A percentile compares a stretch with the other conserved stretches of the same genome.
Conservation (phyloP, 92 coral and sea anemone genomes). For the Pocillopora grandis region DNA sequence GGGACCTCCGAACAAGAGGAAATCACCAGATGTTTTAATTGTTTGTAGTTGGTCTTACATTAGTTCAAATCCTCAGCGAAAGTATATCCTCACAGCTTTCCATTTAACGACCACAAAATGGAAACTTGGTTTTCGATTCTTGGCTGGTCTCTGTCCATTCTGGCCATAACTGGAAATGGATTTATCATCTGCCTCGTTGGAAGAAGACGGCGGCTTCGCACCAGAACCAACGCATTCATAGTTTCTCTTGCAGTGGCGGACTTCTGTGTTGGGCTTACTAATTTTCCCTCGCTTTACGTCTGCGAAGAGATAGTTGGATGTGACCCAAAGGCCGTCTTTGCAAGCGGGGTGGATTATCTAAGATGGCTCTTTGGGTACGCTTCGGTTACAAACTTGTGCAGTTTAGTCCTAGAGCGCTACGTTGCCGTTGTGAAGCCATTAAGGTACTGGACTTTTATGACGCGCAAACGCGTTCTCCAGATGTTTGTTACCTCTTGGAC, state of each 20-base stretch:
- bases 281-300: too few relatives aligned
- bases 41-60: too few relatives aligned
- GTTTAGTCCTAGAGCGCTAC: slow-evolving; percentile 5
- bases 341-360: too few relatives aligned
- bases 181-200: slow-evolving; percentile 6
- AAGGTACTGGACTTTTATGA: background rate
- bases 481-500: background rate
- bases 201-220: slow-evolving; percentile 5
- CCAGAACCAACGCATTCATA: background rate
- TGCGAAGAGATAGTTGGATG: too few relatives aligned
- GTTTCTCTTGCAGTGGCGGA: too few relatives aligned
- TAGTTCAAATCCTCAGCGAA: too few relatives aligned
- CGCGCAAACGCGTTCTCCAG: background rate
- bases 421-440: slow-evolving; percentile 16
- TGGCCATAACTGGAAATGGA: slow-evolving; percentile 17
- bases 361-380: background rate
- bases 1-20: too few relatives aligned
- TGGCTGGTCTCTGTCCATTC: slow-evolving; percentile 1
- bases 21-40: too few relatives aligned
- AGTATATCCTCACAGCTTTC: background rate
- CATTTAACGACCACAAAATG: background rate
- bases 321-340: too few relatives aligned
- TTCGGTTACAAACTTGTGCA: slow-evolving; percentile 11
- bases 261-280: too few relatives aligned
- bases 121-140: slow-evolving; percentile 6